Base-by-base conservation (phyloP, 2,888 invertebrate genomes). In the Strigamia crassipes region DNA sequence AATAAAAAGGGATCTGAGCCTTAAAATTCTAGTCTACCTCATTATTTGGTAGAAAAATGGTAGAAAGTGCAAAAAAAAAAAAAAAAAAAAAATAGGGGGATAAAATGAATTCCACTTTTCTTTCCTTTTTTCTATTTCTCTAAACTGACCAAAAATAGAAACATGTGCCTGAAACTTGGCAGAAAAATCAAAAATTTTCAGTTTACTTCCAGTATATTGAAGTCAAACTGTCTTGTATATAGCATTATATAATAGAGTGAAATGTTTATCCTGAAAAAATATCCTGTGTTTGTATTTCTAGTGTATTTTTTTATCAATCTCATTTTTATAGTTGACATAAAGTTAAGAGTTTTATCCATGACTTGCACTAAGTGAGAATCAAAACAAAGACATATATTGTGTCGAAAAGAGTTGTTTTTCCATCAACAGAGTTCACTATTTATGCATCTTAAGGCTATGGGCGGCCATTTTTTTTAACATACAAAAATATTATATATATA, bases 301-400 rank as follows among this genome's bases (percentile, higher is more conserved):
- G 73, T 73, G 73, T 73, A 73, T 73, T 73, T 73, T 73, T 73
- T 73, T 73, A 73, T 73, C 27, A 73, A 73, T 73, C 73, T 73
- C 31, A 38, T 73, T 73, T 73, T 31, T 73, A 73, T 73, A 31
- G 73, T 73, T 73, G 73, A 73, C 73, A 66, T 51, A 56, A 56
- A 56, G 56, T 56, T 56, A 56, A 56, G 56, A 56, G 18, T 56
- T 56, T 56, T 51, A 51, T 51, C 51, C 51, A 56, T 56, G 56
- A 18, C 56, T n/a, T 56, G 56, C 73, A 73, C 73, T 73, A 73
- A 73, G 73, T 73, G 73, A 73, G 73, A 73, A 73, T 73, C 73
- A 73, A 73, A 73, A 73, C 73, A 73, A 73, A 73, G 73, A 73
- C 73, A 73, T 73, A 73, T 73, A 73, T 73, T 73, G 73, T 73